Percentiles rank a stretch among this genome's conserved stretches.
These are phyloP conservation scores for Chunga burmeisteri DNA, from an alignment of 2,113 vertebrate genomes.

Conservation along the genomic window DNA sequence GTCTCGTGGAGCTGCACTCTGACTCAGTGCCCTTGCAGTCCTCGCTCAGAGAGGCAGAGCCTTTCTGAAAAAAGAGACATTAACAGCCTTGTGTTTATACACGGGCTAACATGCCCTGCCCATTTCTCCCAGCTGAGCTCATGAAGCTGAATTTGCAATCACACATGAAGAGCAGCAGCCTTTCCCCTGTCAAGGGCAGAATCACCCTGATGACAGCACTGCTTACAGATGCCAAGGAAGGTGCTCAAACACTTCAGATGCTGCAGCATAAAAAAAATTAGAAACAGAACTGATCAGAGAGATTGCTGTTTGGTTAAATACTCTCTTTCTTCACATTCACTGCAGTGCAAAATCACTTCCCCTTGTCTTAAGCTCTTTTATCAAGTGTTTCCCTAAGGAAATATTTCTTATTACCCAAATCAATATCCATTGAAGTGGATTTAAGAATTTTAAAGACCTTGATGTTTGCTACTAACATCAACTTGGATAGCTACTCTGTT, in stretches of 20 bases:
- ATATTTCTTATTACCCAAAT: slow-evolving; percentile 5
- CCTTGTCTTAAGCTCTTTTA: not conserved
- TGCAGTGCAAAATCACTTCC: not conserved
- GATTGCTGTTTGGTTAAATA: not conserved
- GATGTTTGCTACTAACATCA: not conserved
- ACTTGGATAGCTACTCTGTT: not conserved
- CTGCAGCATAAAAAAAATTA: not conserved
- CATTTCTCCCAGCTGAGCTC: not conserved
- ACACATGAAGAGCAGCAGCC: not conserved
- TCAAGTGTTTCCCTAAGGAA: slow-evolving; percentile 7
- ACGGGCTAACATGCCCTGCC: fast-evolving
- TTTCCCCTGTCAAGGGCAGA: not conserved
- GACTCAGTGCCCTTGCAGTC: fast-evolving
- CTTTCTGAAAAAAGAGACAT: not conserved
- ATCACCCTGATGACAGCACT: not conserved
- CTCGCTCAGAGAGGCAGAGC: not conserved
- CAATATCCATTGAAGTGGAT: slow-evolving; percentile 41
- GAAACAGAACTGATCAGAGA: not conserved
- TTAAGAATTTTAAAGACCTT: slow-evolving; percentile 16
- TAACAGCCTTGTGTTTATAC: not conserved
- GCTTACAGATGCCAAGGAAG: not conserved
- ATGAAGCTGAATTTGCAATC: not conserved
- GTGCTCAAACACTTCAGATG: not conserved
- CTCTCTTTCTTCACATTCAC: not conserved
- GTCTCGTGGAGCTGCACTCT: not conserved